A percentile compares a stretch with the other conserved stretches of the same genome.
Evolutionary conservation across 2,888 invertebrate genomes (phyloP).

Genomic region (Drosophila borealis): DNA sequence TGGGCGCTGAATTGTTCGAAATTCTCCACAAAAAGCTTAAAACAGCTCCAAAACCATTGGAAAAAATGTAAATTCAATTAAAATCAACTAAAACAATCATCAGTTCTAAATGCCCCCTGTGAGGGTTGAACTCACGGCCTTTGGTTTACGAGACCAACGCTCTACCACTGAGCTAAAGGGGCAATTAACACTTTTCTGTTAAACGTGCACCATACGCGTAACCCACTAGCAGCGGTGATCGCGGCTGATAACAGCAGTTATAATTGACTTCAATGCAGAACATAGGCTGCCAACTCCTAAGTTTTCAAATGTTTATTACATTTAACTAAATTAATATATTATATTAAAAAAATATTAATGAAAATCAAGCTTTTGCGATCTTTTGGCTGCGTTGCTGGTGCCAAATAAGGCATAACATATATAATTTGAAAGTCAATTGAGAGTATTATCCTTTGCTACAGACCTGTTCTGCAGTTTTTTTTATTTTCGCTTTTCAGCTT

Average conservation of each 20-base stretch:
- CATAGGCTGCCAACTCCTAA: constrained; percentile 1
- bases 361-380: background rate
- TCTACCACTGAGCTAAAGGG: constrained; percentile 76
- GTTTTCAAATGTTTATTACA: background rate
- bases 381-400: background rate
- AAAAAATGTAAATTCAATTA: constrained; percentile 19
- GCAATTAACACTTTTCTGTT: constrained; percentile 26
- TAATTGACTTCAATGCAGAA: background rate
- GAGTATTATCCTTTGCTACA: constrained; percentile 25
- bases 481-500: background rate
- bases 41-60: background rate
- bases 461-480: background rate
- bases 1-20: constrained; percentile 30
- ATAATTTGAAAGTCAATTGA: constrained; percentile 46
- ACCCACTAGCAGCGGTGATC: constrained; percentile 40
- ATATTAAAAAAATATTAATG: background rate
- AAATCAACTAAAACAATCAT: constrained; percentile 5
- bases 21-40: constrained; percentile 13
- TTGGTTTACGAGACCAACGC: constrained; percentile 78
- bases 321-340: background rate
- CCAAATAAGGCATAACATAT: constrained; percentile 27
- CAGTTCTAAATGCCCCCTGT: constrained; percentile 56
- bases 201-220: constrained; percentile 6
- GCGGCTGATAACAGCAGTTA: constrained; percentile 28
- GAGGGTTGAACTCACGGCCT: constrained; percentile 74